Percentiles rank a stretch among this genome's conserved stretches.
Evolutionary conservation across 2,888 invertebrate genomes (phyloP).

Genomic region (Philopedon plagiatum): DNA sequence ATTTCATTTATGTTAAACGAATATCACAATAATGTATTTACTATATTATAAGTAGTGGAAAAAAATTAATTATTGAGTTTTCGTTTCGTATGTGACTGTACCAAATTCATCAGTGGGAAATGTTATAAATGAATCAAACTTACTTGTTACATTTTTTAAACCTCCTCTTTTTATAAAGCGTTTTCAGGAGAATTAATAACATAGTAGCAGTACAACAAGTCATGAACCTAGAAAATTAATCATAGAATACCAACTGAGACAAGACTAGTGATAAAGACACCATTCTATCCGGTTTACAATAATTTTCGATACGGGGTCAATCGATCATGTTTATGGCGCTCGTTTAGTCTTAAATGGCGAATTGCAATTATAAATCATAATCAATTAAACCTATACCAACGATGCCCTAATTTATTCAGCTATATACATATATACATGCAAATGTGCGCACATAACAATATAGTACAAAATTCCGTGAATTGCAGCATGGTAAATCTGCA

Average conservation of each 20-base stretch:
- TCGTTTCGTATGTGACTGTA: too few relatives aligned
- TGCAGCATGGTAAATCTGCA: slow-evolving; percentile 8
- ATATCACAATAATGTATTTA: too few relatives aligned
- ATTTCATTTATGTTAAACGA: too few relatives aligned
- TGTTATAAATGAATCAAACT: too few relatives aligned
- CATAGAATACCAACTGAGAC: background rate
- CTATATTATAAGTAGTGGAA: too few relatives aligned
- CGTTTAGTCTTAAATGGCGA: slow-evolving; percentile 15
- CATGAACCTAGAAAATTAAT: slow-evolving; percentile 1
- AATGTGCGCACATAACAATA: slow-evolving; percentile 15
- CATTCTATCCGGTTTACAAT: slow-evolving; percentile 21
- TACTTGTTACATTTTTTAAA: too few relatives aligned
- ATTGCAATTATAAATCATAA: slow-evolving; percentile 26
- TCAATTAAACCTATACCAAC: slow-evolving; percentile 21
- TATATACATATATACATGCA: slow-evolving; percentile 18
- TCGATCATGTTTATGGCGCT: slow-evolving; percentile 21
- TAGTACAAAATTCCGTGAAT: slow-evolving; percentile 17
- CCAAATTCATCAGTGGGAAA: too few relatives aligned
- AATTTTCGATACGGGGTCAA: slow-evolving; percentile 21
- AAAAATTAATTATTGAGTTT: too few relatives aligned
- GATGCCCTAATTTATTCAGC: slow-evolving; percentile 28
- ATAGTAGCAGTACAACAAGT: too few relatives aligned
- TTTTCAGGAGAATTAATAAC: too few relatives aligned
- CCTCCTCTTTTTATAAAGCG: too few relatives aligned
- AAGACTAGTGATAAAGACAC: slow-evolving; percentile 20